Base-by-base conservation (phyloP, 1,140 invertebrate genomes). In the Sarcophaga bullata region DNA sequence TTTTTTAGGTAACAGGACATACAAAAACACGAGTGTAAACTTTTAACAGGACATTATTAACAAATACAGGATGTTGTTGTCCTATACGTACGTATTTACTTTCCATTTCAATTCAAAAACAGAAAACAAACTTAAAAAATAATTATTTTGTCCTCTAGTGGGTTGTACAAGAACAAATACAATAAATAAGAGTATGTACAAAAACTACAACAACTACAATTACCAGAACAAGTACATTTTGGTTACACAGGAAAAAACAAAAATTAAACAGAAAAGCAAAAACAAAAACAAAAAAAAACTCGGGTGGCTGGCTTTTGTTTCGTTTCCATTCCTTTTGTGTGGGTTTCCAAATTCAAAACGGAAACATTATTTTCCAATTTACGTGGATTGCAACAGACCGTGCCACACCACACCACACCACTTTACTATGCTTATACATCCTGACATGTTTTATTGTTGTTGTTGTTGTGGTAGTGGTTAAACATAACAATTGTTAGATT, bases 291-390 rank as follows among this genome's bases (percentile, higher is more conserved):
- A 37, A 37, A 37, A 6, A 52, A 68, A 68, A 78, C 75, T 50
- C 52, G 17, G 9, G 75, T 78, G 75, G 75, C 49, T 78, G 62
- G 62, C 62, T 68, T 68, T 68, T 37, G 25, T 68, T 68, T 52
- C 50, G n/a, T 68, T 68, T 68, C 8, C 10, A 19, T 19, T 68
- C n/a, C n/a, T 68, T 68, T 37, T 37, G 19, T 25, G 9, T 68
- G 3, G 54, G 15, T 25, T 68, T 68, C 62, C n/a, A 78, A 50
- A 50, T 78, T 78, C 48, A 78, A 78, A 78, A 78, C 75, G 75
- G 75, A 78, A 78, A 78, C 75, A 78, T 78, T 78, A 78, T 50
- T 78, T 50, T 19, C 17, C 37, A 37, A 78, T 78, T 78, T 78
- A 78, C 49, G 75, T 78, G 7, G 75, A 48, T 78, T 78, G 48